Evolutionary conservation across 2,797 vertebrate species (phyloP).

Genomic region (Chelon labrosus): DNA sequence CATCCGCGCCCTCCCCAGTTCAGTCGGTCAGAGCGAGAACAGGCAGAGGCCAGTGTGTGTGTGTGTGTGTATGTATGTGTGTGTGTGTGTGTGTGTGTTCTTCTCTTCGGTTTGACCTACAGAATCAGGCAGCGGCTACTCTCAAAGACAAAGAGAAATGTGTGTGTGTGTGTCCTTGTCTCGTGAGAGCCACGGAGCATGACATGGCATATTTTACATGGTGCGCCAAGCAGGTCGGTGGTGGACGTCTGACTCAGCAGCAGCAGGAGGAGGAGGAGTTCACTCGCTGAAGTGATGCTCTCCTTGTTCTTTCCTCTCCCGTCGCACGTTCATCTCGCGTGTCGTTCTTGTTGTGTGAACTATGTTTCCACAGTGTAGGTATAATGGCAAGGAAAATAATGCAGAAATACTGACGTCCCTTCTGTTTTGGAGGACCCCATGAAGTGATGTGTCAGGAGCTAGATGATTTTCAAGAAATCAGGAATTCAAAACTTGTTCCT

Average conservation of each 20-base stretch:
- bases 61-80: slow-evolving; percentile 38
- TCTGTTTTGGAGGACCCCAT: slow-evolving; percentile 29
- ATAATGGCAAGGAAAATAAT: slow-evolving; percentile 44
- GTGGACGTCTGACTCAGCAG: slow-evolving; percentile 30
- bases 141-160: slow-evolving; percentile 59
- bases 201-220: slow-evolving; percentile 79
- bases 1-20: slow-evolving; percentile 71
- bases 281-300: slow-evolving; percentile 12
- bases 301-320: slow-evolving; percentile 13
- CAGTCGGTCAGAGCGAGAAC: slow-evolving; percentile 71
- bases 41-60: slow-evolving; percentile 58
- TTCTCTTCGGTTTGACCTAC: slow-evolving; percentile 55
- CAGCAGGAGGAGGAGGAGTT: slow-evolving; percentile 36
- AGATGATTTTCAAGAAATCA: slow-evolving; percentile 4
- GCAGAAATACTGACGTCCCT: slow-evolving; percentile 10
- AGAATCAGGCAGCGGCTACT: slow-evolving; percentile 66
- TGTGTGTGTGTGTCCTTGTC: slow-evolving; percentile 55
- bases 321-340: slow-evolving; percentile 10
- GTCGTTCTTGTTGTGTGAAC: slow-evolving; percentile 42
- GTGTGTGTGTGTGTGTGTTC: slow-evolving; percentile 34
- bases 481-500: slow-evolving; percentile 6
- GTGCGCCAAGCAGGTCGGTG: slow-evolving; percentile 49
- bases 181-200: slow-evolving; percentile 63
- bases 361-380: slow-evolving; percentile 79
- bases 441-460: slow-evolving; percentile 10